Evolutionary conservation across 2,797 vertebrate genomes (phyloP).

Genomic region (Characodon lateralis): DNA sequence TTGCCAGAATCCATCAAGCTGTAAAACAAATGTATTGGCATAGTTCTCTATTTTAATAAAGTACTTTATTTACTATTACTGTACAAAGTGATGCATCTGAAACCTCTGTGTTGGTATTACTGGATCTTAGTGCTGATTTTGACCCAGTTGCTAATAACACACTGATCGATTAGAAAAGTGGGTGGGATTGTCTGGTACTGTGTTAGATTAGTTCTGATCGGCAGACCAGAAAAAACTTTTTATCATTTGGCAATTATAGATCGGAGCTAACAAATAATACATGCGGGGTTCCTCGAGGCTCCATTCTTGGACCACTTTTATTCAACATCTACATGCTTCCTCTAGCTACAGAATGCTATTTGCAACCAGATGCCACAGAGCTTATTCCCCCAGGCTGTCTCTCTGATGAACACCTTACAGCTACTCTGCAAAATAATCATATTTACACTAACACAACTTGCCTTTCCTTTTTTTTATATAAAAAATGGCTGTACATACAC

Average conservation of each 20-base stretch:
- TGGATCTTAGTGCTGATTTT: background rate
- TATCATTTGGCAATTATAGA: background rate
- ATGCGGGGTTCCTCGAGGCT: background rate
- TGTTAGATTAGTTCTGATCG: background rate
- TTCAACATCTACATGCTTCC: background rate
- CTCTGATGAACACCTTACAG: background rate
- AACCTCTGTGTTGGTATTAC: background rate
- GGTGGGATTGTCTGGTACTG: background rate
- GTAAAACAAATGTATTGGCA: background rate
- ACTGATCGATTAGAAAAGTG: background rate
- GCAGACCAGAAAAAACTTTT: background rate
- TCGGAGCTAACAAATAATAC: background rate
- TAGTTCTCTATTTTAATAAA: background rate
- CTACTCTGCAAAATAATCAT: background rate
- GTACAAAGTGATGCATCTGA: background rate
- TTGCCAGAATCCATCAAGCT: background rate
- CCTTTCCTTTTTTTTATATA: background rate
- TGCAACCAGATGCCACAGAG: background rate
- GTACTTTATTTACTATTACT: background rate
- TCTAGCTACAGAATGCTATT: background rate
- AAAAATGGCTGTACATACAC: background rate
- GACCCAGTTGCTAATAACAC: background rate
- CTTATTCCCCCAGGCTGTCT: background rate
- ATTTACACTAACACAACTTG: background rate
- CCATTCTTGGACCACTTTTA: background rate